A percentile compares a stretch with the other conserved stretches of the same genome.
phyloP scores from a whole-genome alignment of 1,140 invertebrate genomes.

The Brachionus paranguensis region DNA sequence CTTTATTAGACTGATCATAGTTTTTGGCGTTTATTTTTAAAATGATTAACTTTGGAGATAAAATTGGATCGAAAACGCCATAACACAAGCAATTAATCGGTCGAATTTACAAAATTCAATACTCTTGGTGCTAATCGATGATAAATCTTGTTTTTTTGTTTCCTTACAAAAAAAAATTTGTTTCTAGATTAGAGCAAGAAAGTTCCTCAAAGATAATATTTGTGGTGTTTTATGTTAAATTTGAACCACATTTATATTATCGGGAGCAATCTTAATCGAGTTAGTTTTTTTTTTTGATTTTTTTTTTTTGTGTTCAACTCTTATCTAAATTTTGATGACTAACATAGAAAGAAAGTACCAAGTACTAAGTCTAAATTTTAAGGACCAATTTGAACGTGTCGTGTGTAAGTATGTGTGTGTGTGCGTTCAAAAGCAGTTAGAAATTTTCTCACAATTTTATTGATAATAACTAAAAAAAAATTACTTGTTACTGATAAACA shows the following conservation, averaged over 20 bases:
- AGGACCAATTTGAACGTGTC: neutral
- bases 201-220: neutral
- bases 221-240: neutral
- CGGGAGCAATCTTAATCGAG: neutral
- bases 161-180: neutral
- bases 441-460: neutral
- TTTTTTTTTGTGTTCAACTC: neutral
- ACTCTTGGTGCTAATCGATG: neutral
- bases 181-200: neutral
- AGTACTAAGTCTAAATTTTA: slow-evolving; percentile 28
- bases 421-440: neutral
- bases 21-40: neutral
- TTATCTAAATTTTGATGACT: neutral
- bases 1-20: neutral
- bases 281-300: neutral
- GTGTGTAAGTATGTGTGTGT: neutral
- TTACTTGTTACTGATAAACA: neutral
- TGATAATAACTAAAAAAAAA: neutral
- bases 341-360: neutral
- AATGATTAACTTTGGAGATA: neutral
- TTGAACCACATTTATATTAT: neutral
- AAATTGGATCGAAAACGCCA: neutral
- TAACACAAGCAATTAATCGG: neutral
- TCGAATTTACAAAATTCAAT: neutral
- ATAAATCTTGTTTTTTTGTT: neutral